These are phyloP conservation scores for Augochlorella aurata DNA, from an alignment of 2,888 invertebrate species.

Conservation along the genomic window DNA sequence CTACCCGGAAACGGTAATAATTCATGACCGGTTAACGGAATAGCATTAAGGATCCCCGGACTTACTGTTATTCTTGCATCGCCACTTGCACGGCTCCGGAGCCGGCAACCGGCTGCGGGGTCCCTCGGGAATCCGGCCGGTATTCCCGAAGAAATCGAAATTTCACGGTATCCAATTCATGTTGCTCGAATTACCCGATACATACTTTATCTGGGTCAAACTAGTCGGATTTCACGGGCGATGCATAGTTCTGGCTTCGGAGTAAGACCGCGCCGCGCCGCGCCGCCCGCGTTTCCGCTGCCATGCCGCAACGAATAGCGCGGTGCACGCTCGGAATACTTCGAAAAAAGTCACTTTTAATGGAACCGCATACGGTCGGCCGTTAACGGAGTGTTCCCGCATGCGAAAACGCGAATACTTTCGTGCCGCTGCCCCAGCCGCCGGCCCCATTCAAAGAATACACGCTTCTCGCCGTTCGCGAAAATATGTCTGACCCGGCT, in stretches of 20 bases:
- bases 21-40: slow-evolving; percentile 74
- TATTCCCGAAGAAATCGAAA: slow-evolving; percentile 25
- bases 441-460: neutral
- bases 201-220: slow-evolving; percentile 12
- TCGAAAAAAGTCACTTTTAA: slow-evolving; percentile 11
- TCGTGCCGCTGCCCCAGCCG: neutral
- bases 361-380: neutral
- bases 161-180: slow-evolving; percentile 20
- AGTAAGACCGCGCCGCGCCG: neutral
- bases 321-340: slow-evolving; percentile 7
- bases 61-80: slow-evolving; percentile 65
- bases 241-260: neutral
- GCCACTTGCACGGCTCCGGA: neutral
- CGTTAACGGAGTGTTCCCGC: neutral
- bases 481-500: neutral
- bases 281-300: neutral
- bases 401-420: slow-evolving; percentile 6
- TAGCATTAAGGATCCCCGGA: slow-evolving; percentile 74
- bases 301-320: neutral
- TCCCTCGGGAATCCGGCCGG: slow-evolving; percentile 7
- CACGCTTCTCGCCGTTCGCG: too few relatives aligned
- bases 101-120: too few relatives aligned
- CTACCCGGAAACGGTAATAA: slow-evolving; percentile 74
- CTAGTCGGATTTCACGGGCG: neutral
- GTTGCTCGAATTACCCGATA: slow-evolving; percentile 1